Conservation (phyloP, 2,888 invertebrate genomes). For the Torymus auratus region DNA sequence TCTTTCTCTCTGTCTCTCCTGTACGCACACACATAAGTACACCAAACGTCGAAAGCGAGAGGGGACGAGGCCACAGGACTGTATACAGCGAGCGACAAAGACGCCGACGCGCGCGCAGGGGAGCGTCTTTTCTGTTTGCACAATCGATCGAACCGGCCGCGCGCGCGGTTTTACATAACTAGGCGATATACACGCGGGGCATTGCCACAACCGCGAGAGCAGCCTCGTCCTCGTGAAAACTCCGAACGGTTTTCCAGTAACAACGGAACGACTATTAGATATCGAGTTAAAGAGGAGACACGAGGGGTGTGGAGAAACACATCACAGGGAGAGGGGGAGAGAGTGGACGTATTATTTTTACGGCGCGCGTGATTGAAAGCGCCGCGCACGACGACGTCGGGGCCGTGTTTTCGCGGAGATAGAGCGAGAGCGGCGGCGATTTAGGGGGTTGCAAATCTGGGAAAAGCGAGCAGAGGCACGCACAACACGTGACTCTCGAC, state of each 20-base stretch:
- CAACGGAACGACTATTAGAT: too few species aligned
- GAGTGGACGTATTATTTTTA: slow-evolving; percentile 57
- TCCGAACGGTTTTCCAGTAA: too few species aligned
- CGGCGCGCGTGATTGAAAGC: slow-evolving; percentile 46
- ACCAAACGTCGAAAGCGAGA: slow-evolving; percentile 19
- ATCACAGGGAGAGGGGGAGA: neutral
- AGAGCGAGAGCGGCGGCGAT: slow-evolving; percentile 25
- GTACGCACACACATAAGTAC: too few species aligned
- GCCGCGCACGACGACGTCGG: slow-evolving; percentile 11
- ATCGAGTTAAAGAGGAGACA: too few species aligned
- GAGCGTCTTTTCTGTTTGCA: slow-evolving; percentile 66
- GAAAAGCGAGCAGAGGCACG: slow-evolving; percentile 73
- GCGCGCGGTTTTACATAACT: slow-evolving; percentile 65
- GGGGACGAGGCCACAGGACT: neutral
- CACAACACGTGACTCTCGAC: slow-evolving; percentile 69
- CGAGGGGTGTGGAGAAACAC: too few species aligned
- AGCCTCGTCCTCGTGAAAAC: too few species aligned
- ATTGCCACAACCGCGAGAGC: too few species aligned
- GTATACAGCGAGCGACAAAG: neutral
- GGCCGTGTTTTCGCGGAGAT: slow-evolving; percentile 49
- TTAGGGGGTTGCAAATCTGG: slow-evolving; percentile 66
- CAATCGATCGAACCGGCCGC: slow-evolving; percentile 65
- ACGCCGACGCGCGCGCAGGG: slow-evolving; percentile 14
- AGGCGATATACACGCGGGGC: neutral
- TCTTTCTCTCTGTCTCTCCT: neutral